Evolutionary conservation across 2,113 vertebrate genomes (phyloP).

Genomic region (Proterorhinus semilunaris): DNA sequence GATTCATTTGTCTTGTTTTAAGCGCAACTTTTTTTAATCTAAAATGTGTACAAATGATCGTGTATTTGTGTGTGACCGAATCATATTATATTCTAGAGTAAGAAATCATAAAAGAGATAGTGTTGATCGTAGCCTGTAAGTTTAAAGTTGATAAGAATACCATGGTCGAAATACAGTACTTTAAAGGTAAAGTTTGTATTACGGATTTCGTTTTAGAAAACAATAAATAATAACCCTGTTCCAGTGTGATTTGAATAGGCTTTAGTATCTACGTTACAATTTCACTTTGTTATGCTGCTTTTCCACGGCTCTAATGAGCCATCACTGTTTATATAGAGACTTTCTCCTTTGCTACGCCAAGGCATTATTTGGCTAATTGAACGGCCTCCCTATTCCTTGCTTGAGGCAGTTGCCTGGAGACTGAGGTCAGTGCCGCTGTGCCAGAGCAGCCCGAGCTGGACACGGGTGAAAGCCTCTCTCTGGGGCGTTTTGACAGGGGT

Average conservation of each 20-base stretch:
- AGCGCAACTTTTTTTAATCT: background rate
- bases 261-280: background rate
- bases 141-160: too few species aligned
- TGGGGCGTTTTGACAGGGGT: slow-evolving; percentile 51
- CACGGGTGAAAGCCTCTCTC: slow-evolving; percentile 56
- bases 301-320: background rate
- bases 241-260: background rate
- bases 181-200: too few species aligned
- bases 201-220: too few species aligned
- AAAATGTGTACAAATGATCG: background rate
- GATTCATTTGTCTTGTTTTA: background rate
- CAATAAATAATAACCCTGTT: too few species aligned
- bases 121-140: too few species aligned
- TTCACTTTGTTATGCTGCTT: background rate
- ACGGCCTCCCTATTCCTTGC: slow-evolving; percentile 42
- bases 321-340: background rate
- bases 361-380: slow-evolving; percentile 26
- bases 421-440: slow-evolving; percentile 64
- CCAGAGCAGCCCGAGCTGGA: slow-evolving; percentile 52
- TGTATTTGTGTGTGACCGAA: too few species aligned
- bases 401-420: slow-evolving; percentile 67
- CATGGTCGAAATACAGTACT: too few species aligned
- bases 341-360: slow-evolving; percentile 6
- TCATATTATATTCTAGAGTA: too few species aligned
- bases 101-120: too few species aligned